Evolutionary conservation across 2,113 vertebrate species (phyloP), one percentile per base, ranked within the genome.

Genomic region (Paratilapia polleni): DNA sequence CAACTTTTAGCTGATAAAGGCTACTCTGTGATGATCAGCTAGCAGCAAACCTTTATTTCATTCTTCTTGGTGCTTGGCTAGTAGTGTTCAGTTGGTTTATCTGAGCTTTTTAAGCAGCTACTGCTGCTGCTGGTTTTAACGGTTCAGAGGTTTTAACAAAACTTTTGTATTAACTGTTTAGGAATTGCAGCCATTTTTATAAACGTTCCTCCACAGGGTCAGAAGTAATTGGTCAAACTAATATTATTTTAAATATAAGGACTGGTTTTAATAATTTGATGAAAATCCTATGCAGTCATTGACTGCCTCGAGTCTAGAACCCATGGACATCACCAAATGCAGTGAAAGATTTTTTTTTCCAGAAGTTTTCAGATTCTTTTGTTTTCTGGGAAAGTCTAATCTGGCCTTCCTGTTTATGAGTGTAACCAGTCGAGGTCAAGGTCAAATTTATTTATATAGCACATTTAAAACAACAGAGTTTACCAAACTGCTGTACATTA

Each of bases 281-380:
- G 36, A 66, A 66, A 43, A 43, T 66, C n/a, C 62, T 43, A 43
- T 66, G n/a, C n/a, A 66, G n/a, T 66, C 63, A 24, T 24, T 66
- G 36, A 66, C 15, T 66, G 63, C n/a, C 36, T 24, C 12, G 43
- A 43, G 63, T 66, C 13, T 43, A 24, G 62, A 41, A 41, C n/a
- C 20, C 2, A 0, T 41, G 2, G 62, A 41, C 62, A 64, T 64
- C 63, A 66, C 36, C 63, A 0, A 43, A 41, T 43, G 63, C n/a
- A 13, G 43, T 31, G 36, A 66, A 66, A 0, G 7, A 66, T 41
- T 41, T 43, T 62, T 66, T 66, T 66, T 2, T 31, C n/a, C 41
- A 66, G 36, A 43, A 24, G 36, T 66, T 12, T 66, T 20, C 12
- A 15, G 36, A 64, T 20, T 22, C 20, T 66, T 66, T 24, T 17